phyloP scores from a whole-genome alignment of 2,113 vertebrate species.

The Perca flavescens region DNA sequence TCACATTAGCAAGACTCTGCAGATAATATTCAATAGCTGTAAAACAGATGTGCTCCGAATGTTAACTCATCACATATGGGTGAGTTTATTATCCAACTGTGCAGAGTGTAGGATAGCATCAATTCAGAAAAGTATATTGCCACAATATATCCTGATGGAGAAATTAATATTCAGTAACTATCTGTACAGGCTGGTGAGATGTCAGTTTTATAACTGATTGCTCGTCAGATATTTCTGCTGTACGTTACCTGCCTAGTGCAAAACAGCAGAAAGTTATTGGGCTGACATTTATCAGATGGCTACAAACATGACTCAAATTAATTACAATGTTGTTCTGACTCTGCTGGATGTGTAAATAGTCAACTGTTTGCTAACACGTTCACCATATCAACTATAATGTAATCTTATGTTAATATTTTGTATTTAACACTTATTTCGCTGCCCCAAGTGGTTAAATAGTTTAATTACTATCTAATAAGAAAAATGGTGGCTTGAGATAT shows the following conservation, averaged over 20 bases:
- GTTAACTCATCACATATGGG: slow-evolving; percentile 32
- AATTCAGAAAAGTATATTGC: background rate
- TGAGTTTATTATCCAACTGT: slow-evolving; percentile 15
- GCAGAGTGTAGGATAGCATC: slow-evolving; percentile 18
- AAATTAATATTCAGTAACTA: slow-evolving; percentile 7
- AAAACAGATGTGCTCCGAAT: slow-evolving; percentile 53
- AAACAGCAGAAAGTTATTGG: background rate
- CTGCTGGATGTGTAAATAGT: no score
- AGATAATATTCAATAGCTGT: slow-evolving; percentile 48
- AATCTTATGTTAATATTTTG: background rate
- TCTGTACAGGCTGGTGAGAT: background rate
- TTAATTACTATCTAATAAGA: background rate
- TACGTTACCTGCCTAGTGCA: background rate
- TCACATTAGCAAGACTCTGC: slow-evolving; percentile 51
- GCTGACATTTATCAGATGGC: background rate
- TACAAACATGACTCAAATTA: background rate
- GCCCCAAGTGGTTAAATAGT: background rate
- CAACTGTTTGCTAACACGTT: no score
- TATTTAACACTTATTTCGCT: background rate
- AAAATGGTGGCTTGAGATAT: background rate
- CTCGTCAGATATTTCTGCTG: background rate
- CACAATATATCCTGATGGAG: slow-evolving; percentile 7
- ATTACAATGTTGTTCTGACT: background rate
- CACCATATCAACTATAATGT: background rate
- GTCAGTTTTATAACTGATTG: background rate